Evolutionary conservation across 2,888 invertebrate species (phyloP).

Genomic region (Orthonevra nobilis): DNA sequence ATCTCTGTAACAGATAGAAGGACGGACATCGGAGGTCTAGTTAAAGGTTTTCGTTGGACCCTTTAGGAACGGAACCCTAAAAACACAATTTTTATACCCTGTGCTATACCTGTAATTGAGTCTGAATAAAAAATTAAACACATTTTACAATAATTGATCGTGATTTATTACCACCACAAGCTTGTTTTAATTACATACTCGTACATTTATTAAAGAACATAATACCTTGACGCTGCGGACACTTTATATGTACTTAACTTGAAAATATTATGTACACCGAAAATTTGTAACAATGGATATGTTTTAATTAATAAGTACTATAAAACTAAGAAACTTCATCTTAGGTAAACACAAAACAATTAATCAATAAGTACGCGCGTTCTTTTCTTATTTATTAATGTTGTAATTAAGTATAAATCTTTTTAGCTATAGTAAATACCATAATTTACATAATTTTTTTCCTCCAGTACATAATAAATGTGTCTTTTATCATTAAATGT

Average conservation of each 20-base stretch:
- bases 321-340: conserved; percentile 6
- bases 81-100: no score
- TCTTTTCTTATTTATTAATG: conserved; percentile 22
- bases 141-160: conserved; percentile 38
- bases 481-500: conserved; percentile 8
- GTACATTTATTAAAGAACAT: conserved; percentile 1
- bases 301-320: not conserved
- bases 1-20: no score
- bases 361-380: conserved; percentile 6
- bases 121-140: conserved; percentile 31
- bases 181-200: no score
- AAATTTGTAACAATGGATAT: conserved; percentile 13
- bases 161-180: conserved; percentile 4
- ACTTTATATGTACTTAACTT: conserved; percentile 1
- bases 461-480: no score
- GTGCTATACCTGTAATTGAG: conserved; percentile 33
- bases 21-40: no score
- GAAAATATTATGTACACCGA: conserved; percentile 27
- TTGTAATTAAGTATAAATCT: conserved; percentile 25
- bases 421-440: conserved; percentile 31
- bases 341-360: not conserved
- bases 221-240: conserved; percentile 3
- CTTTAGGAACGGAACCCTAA: no score
- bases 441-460: conserved; percentile 17
- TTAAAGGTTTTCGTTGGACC: no score